These are phyloP conservation scores for Pachyramphus minor DNA, from an alignment of 2,113 vertebrate species.

Conservation along the genomic window DNA sequence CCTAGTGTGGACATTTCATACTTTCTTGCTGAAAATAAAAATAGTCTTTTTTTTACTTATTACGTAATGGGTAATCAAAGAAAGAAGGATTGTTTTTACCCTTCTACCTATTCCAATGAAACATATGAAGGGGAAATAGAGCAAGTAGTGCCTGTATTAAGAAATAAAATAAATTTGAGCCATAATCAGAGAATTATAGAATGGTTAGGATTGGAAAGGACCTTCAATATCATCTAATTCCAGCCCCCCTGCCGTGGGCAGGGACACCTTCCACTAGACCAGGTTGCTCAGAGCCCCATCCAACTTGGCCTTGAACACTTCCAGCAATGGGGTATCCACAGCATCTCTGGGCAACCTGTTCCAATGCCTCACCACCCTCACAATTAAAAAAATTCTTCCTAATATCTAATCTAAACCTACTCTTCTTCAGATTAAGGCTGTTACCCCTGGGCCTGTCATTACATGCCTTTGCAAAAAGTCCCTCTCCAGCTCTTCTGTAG, in stretches of 20 bases:
- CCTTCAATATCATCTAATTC: background rate
- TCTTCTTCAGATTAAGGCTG: background rate
- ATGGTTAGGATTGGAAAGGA: background rate
- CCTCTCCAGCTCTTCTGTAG: background rate
- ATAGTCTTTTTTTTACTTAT: background rate
- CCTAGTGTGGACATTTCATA: background rate
- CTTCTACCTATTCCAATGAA: background rate
- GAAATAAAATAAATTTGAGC: background rate
- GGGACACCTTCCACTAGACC: fast-evolving
- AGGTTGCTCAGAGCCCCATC: background rate
- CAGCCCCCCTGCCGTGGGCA: background rate
- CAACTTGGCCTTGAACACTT: background rate
- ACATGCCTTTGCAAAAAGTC: background rate
- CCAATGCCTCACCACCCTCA: background rate
- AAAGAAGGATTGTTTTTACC: background rate
- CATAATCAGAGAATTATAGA: background rate
- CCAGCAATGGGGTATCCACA: background rate
- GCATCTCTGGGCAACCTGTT: background rate
- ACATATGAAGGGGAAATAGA: background rate
- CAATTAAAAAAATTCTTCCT: background rate
- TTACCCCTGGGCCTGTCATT: background rate
- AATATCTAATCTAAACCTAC: background rate
- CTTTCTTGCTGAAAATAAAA: background rate
- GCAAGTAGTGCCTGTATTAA: background rate
- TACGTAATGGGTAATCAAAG: background rate